Conservation (phyloP, 2,888 invertebrate genomes). For the Drosophila neotestacea region DNA sequence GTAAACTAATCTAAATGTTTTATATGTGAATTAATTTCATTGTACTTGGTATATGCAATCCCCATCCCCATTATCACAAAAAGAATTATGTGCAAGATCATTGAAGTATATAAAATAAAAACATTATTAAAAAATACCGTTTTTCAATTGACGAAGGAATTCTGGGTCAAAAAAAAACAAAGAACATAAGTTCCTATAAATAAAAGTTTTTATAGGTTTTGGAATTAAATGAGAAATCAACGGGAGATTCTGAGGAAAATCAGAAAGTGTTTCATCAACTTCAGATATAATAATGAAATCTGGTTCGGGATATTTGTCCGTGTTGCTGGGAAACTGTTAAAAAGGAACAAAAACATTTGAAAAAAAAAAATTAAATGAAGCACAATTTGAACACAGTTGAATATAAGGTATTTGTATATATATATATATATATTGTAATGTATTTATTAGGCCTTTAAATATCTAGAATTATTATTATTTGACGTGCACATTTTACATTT, state of each 20-base stretch:
- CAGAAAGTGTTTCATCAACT: no score
- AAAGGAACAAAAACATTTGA: no score
- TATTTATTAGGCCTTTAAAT: slow-evolving; percentile 79
- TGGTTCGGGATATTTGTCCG: no score
- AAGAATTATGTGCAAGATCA: slow-evolving; percentile 36
- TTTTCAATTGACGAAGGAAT: neutral
- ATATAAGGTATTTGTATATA: slow-evolving; percentile 36
- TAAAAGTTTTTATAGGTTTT: no score
- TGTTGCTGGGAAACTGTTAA: no score
- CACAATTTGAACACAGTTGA: slow-evolving; percentile 7
- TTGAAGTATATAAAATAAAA: slow-evolving; percentile 45
- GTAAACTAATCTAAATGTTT: slow-evolving; percentile 52
- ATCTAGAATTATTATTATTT: slow-evolving; percentile 80
- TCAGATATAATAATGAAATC: no score
- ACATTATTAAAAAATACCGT: slow-evolving; percentile 32
- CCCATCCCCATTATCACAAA: slow-evolving; percentile 11
- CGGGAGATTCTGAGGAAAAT: no score
- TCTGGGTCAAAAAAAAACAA: neutral
- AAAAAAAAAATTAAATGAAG: neutral
- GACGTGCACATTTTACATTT: slow-evolving; percentile 81
- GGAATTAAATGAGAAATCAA: no score
- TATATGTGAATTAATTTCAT: slow-evolving; percentile 51
- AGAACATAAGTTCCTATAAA: no score
- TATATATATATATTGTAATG: slow-evolving; percentile 63
- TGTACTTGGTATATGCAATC: slow-evolving; percentile 48